Evolutionary conservation across 2,113 vertebrate genomes (phyloP).

Genomic region (Lamprologus callipterus): DNA sequence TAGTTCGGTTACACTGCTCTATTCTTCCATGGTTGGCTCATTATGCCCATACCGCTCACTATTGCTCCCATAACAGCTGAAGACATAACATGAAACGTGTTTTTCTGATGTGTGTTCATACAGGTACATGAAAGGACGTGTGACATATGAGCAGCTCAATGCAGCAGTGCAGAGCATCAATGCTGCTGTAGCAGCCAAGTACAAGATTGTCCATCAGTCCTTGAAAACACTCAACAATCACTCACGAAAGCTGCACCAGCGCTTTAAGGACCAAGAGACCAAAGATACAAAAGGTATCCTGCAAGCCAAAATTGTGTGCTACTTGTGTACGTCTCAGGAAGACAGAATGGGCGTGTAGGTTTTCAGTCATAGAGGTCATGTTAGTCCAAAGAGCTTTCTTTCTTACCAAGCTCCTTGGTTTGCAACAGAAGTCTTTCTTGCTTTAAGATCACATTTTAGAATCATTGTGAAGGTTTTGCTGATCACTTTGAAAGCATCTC

Average conservation of each 20-base stretch:
- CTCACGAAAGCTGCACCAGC: conserved; percentile 71
- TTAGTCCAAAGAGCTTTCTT: neutral
- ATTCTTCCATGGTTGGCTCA: neutral
- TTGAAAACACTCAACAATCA: conserved; percentile 61
- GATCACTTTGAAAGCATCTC: neutral
- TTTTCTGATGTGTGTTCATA: neutral
- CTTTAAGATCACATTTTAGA: neutral
- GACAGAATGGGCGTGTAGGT: neutral
- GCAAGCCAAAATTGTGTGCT: neutral
- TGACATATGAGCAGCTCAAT: conserved; percentile 80
- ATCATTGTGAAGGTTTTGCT: neutral
- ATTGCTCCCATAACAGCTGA: neutral
- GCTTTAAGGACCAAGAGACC: conserved; percentile 82
- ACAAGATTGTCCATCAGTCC: conserved; percentile 79
- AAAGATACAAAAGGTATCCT: conserved; percentile 79
- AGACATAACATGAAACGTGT: neutral
- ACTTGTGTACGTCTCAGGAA: neutral
- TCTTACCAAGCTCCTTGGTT: neutral
- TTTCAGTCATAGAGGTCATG: neutral
- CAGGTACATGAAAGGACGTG: conserved; percentile 85
- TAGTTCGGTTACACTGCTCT: neutral
- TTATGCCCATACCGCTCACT: neutral
- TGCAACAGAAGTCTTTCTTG: neutral
- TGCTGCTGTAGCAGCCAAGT: conserved; percentile 74
- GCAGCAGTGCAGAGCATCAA: conserved; percentile 76